Evolutionary conservation across 2,888 invertebrate species (phyloP).

Genomic region (Gymnocheta viridis): DNA sequence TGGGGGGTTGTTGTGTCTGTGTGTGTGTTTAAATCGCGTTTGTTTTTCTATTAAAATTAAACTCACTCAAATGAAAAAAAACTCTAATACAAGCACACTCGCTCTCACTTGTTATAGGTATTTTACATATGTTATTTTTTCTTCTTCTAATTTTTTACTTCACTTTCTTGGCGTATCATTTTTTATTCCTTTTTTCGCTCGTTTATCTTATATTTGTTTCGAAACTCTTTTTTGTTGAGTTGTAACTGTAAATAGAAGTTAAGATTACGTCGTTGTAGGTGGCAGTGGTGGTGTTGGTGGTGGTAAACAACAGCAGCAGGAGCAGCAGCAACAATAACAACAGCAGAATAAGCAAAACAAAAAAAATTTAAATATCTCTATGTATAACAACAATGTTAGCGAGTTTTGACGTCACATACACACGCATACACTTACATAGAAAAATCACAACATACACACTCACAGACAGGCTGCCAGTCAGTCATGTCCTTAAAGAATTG

Average conservation of each 20-base stretch:
- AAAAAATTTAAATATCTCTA: constrained; percentile 33
- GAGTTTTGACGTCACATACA: constrained; percentile 71
- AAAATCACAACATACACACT: constrained; percentile 23
- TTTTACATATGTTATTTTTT: constrained; percentile 5
- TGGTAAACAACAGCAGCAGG: constrained; percentile 31
- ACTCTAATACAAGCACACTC: constrained; percentile 49
- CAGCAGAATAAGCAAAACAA: constrained; percentile 21
- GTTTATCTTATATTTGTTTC: constrained; percentile 38
- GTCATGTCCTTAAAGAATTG: constrained; percentile 64
- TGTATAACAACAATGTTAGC: constrained; percentile 59
- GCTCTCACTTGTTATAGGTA: constrained; percentile 47
- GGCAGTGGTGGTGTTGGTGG: constrained; percentile 21
- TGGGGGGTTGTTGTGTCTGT: constrained; percentile 24
- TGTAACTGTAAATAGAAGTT: constrained; percentile 66
- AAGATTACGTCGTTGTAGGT: constrained; percentile 53
- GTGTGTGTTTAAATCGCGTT: constrained; percentile 16
- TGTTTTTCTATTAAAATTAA: constrained; percentile 40
- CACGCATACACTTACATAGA: constrained; percentile 34
- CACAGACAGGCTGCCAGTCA: constrained; percentile 49
- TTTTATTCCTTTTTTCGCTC: constrained; percentile 18
- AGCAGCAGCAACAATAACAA: constrained; percentile 32
- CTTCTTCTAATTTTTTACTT: constrained; percentile 37
- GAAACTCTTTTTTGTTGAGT: constrained; percentile 43
- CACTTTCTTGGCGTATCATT: constrained; percentile 45
- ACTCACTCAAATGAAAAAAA: constrained; percentile 55